Evolutionary conservation across 2,888 invertebrate species (phyloP).

Genomic region (Fragum fragum): DNA sequence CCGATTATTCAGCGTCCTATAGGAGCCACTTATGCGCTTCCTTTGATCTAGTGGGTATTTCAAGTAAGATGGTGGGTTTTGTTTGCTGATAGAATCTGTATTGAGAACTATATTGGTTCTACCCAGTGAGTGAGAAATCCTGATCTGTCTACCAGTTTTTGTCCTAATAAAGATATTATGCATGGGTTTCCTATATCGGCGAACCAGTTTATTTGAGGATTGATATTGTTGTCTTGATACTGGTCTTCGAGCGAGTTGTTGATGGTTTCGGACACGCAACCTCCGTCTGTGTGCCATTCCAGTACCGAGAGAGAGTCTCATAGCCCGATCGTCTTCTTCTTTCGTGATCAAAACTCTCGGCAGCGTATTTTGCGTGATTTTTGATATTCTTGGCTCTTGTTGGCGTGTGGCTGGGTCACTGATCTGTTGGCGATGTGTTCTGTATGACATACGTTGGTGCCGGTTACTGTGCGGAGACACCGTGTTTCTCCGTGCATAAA

Average conservation of each 20-base stretch:
- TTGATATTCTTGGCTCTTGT: no score
- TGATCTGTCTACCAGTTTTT: constrained; percentile 9
- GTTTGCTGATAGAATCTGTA: neutral
- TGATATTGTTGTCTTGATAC: no score
- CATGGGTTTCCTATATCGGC: neutral
- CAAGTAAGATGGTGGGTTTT: neutral
- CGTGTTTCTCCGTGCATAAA: neutral
- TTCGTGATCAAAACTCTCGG: neutral
- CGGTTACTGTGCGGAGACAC: neutral
- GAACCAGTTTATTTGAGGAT: neutral
- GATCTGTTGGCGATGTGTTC: neutral
- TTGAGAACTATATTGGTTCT: constrained; percentile 14
- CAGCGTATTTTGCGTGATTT: no score
- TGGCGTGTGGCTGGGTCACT: neutral
- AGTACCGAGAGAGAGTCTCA: neutral
- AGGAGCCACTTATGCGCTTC: neutral
- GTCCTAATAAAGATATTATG: constrained; percentile 20
- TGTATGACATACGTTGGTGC: neutral
- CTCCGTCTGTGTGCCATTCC: neutral
- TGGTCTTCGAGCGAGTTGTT: neutral
- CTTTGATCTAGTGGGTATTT: neutral
- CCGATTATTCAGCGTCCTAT: neutral
- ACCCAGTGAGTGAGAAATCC: constrained; percentile 6
- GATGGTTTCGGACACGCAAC: no score
- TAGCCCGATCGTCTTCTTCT: neutral